These are phyloP conservation scores for Pomphorhynchus laevis DNA, from an alignment of 1,140 invertebrate species.

Conservation along the genomic window DNA sequence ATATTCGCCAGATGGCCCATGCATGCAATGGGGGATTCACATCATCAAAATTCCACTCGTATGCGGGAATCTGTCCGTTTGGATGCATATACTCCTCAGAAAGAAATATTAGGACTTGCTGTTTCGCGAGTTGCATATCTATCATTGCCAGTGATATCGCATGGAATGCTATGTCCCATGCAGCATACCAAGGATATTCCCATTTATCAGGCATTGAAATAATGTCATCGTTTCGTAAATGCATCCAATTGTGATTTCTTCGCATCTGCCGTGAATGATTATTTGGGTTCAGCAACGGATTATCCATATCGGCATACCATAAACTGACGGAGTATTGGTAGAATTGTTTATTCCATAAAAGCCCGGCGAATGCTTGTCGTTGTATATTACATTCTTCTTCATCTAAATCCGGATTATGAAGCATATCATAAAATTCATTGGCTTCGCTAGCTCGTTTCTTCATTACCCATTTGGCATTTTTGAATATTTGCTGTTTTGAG, in stretches of 20 bases:
- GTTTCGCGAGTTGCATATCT: slow-evolving; percentile 19
- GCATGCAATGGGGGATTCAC: slow-evolving; percentile 22
- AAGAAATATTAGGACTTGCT: slow-evolving; percentile 19
- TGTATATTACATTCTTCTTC: slow-evolving; percentile 14
- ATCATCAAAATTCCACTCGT: slow-evolving; percentile 21
- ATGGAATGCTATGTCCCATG: slow-evolving; percentile 23
- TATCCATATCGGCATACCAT: slow-evolving; percentile 15
- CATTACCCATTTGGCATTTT: slow-evolving; percentile 15
- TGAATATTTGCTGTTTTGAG: slow-evolving; percentile 4
- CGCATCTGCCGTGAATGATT: slow-evolving; percentile 6
- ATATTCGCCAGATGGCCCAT: slow-evolving; percentile 20
- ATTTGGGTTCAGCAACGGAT: background rate
- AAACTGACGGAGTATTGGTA: slow-evolving; percentile 20
- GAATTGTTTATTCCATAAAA: slow-evolving; percentile 22
- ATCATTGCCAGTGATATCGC: slow-evolving; percentile 18
- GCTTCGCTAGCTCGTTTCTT: slow-evolving; percentile 15
- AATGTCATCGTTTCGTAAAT: slow-evolving; percentile 19
- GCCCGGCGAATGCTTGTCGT: slow-evolving; percentile 19
- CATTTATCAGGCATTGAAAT: slow-evolving; percentile 22
- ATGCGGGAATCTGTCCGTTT: slow-evolving; percentile 21
- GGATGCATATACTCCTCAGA: slow-evolving; percentile 22
- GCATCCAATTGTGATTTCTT: slow-evolving; percentile 18
- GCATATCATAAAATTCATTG: slow-evolving; percentile 17
- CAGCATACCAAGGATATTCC: slow-evolving; percentile 20
- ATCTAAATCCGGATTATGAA: slow-evolving; percentile 10